Conservation (phyloP, 2,888 invertebrate species). For the Branchellion lobata region DNA sequence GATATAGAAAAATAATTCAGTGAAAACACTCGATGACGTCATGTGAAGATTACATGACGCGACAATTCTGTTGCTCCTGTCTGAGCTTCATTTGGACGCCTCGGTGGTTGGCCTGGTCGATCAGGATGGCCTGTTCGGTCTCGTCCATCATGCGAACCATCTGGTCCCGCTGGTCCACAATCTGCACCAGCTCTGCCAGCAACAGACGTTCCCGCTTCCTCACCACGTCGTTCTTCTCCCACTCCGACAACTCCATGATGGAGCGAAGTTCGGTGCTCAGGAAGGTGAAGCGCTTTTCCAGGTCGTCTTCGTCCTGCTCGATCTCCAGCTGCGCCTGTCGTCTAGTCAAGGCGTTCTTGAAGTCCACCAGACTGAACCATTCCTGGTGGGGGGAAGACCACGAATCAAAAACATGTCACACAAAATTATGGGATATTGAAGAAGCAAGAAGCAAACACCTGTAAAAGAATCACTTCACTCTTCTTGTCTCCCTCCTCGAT, state of each 20-base stretch:
- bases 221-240: constrained; percentile 92
- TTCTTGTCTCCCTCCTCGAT: constrained; percentile 56
- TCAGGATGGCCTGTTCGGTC: constrained; percentile 79
- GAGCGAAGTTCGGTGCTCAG: constrained; percentile 83
- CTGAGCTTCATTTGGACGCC: neutral
- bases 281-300: constrained; percentile 84
- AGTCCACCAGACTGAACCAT: constrained; percentile 83
- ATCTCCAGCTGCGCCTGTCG: constrained; percentile 96
- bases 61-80: neutral
- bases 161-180: constrained; percentile 92
- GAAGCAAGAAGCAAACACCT: constrained; percentile 9
- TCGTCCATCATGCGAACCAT: constrained; percentile 93
- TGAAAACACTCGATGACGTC: too few relatives aligned
- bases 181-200: constrained; percentile 82
- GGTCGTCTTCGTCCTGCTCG: constrained; percentile 86
- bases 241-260: constrained; percentile 89
- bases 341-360: constrained; percentile 88
- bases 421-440: neutral
- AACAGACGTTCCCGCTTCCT: constrained; percentile 81
- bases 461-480: constrained; percentile 31
- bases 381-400: constrained; percentile 64
- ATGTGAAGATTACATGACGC: neutral
- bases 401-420: neutral
- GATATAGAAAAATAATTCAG: too few relatives aligned
- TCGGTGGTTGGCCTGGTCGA: constrained; percentile 19